Evolutionary conservation across 2,888 invertebrate genomes (phyloP).

Genomic region (Amiota mariae): DNA sequence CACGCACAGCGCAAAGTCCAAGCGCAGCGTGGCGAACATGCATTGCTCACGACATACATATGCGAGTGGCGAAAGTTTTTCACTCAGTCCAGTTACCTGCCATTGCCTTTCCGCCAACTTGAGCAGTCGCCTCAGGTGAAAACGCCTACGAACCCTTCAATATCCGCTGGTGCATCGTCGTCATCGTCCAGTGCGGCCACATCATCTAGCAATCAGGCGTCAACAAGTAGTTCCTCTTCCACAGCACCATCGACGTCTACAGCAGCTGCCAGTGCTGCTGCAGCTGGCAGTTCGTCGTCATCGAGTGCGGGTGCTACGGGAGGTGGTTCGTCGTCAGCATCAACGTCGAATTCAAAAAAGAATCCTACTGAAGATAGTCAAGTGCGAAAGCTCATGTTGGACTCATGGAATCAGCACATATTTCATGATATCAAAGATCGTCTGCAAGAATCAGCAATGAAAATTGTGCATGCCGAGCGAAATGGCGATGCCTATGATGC

Average conservation of each 20-base stretch:
- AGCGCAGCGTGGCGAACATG: constrained; percentile 94
- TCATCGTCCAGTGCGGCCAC: constrained; percentile 3
- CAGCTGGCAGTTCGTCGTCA: constrained; percentile 5
- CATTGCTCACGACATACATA: constrained; percentile 95
- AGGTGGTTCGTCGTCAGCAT: constrained; percentile 36
- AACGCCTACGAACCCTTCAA: constrained; percentile 60
- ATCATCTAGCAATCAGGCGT: constrained; percentile 47
- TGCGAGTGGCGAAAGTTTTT: constrained; percentile 99
- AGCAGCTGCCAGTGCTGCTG: constrained; percentile 32
- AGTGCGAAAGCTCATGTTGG: constrained; percentile 96
- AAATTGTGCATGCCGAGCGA: constrained; percentile 95
- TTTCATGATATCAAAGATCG: constrained; percentile 95
- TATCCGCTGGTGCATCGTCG: constrained; percentile 47
- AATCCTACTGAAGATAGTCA: constrained; percentile 88
- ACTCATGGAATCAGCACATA: constrained; percentile 98
- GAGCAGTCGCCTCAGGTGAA: constrained; percentile 89
- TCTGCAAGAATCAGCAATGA: constrained; percentile 96
- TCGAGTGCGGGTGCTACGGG: constrained; percentile 19
- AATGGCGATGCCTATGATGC: constrained; percentile 99
- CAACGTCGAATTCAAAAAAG: constrained; percentile 75
- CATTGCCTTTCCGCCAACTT: constrained; percentile 94
- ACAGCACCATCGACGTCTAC: constrained; percentile 19
- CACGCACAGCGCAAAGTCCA: constrained; percentile 93
- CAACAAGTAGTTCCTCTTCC: constrained; percentile 44
- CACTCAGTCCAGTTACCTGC: constrained; percentile 96